Evolutionary conservation across 1,140 invertebrate species (phyloP).

Genomic region (Antheraea pernyi): DNA sequence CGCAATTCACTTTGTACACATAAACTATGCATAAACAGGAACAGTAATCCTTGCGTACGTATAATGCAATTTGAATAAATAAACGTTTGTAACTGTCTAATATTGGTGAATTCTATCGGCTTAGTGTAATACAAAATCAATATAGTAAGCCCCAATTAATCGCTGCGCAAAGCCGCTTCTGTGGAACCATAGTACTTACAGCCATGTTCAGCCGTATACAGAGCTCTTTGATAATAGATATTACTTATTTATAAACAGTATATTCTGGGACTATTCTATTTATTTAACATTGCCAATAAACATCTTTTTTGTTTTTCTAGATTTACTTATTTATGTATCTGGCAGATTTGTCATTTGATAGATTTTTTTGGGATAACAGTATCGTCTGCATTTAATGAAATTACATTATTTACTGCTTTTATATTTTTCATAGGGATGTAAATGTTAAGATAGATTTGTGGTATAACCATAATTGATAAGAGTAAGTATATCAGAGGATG

Average conservation of each 20-base stretch:
- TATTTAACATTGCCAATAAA: neutral
- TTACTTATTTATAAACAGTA: conserved; percentile 28
- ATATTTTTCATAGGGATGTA: no score
- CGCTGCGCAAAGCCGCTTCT: conserved; percentile 41
- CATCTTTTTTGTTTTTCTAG: neutral
- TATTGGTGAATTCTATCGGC: conserved; percentile 55
- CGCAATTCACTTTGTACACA: conserved; percentile 7
- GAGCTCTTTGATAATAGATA: conserved; percentile 29
- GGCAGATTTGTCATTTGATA: no score
- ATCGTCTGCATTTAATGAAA: no score
- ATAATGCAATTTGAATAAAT: conserved; percentile 53
- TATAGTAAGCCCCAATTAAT: conserved; percentile 69
- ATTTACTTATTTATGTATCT: no score
- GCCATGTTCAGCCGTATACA: conserved; percentile 20
- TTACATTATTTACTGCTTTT: no score
- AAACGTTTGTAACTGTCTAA: conserved; percentile 51
- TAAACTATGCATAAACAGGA: conserved; percentile 41
- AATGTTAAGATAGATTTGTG: no score
- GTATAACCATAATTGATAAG: no score
- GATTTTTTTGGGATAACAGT: no score
- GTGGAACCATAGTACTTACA: conserved; percentile 34
- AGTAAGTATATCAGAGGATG: no score
- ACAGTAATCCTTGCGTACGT: conserved; percentile 21
- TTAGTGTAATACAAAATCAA: conserved; percentile 73
- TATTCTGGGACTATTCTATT: neutral